A percentile compares a stretch with the other conserved stretches of the same genome.
Conservation (phyloP, 1,140 invertebrate species). For the Dendrolimus kikuchii region DNA sequence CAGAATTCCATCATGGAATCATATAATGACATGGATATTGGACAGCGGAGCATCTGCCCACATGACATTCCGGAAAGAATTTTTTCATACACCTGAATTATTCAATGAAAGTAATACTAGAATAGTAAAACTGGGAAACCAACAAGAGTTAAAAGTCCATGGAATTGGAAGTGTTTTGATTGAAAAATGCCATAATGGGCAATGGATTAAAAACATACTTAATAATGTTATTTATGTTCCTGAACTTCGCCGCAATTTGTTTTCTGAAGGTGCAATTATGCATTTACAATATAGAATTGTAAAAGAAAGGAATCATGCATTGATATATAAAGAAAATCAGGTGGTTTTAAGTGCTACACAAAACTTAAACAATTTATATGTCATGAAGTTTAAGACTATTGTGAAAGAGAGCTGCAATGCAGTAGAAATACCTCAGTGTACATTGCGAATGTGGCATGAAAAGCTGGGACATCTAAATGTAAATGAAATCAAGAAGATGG, state of each 20-base stretch:
- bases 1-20: background rate
- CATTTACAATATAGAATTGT: conserved; percentile 16
- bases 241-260: conserved; percentile 21
- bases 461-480: conserved; percentile 26
- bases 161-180: conserved; percentile 11
- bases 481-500: conserved; percentile 30
- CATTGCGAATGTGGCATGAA: conserved; percentile 32
- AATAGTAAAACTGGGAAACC: conserved; percentile 9
- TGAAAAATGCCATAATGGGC: conserved; percentile 11
- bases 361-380: no score
- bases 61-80: conserved; percentile 8
- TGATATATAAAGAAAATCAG: conserved; percentile 18
- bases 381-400: no score
- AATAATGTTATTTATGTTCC: conserved; percentile 24
- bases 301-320: conserved; percentile 12
- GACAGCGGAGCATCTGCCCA: conserved; percentile 7
- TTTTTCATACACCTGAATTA: no score
- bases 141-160: no score
- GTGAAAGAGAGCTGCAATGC: no score
- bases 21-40: conserved; percentile 1
- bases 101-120: no score
- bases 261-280: conserved; percentile 25
- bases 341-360: no score
- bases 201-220: conserved; percentile 14
- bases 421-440: no score